These are phyloP conservation scores for Cepaea hortensis DNA, from an alignment of 2,888 invertebrate genomes.

Conservation along the genomic window DNA sequence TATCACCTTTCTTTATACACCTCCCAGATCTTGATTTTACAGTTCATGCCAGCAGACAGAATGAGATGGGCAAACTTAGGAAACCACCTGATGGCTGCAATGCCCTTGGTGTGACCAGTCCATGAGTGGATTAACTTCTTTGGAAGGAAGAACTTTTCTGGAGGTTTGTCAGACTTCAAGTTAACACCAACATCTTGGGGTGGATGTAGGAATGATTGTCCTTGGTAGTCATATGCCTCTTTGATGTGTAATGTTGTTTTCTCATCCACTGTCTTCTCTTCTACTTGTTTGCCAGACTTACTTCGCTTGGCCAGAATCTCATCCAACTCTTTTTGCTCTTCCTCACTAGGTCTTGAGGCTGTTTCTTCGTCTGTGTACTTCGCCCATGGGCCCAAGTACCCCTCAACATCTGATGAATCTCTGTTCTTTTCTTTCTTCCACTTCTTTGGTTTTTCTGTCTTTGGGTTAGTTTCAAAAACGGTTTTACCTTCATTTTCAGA, in stretches of 20 bases:
- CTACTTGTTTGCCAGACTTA: constrained; percentile 86
- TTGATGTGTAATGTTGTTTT: constrained; percentile 90
- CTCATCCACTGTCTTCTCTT: constrained; percentile 95
- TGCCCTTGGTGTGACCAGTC: constrained; percentile 97
- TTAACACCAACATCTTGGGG: constrained; percentile 95
- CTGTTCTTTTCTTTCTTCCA: constrained; percentile 90
- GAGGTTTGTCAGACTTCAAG: constrained; percentile 89
- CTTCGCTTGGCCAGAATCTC: constrained; percentile 92
- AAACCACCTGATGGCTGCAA: constrained; percentile 95
- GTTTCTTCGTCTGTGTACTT: constrained; percentile 92
- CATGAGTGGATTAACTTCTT: constrained; percentile 97
- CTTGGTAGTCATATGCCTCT: constrained; percentile 92
- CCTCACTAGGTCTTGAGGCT: constrained; percentile 84
- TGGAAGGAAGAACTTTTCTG: constrained; percentile 95
- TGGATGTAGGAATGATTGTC: constrained; percentile 92
- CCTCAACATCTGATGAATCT: constrained; percentile 92
- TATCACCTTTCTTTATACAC: constrained; percentile 96
- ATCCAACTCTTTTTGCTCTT: constrained; percentile 94
- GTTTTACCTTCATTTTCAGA: constrained; percentile 83
- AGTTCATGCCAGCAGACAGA: constrained; percentile 97
- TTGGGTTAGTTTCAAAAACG: constrained; percentile 88
- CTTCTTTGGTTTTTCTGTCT: constrained; percentile 78
- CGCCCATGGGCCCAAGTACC: constrained; percentile 98
- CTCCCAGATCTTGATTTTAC: constrained; percentile 98
- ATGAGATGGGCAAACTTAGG: constrained; percentile 95